Base-by-base conservation (phyloP, 2,113 vertebrate genomes). In the Misgurnus anguillicaudatus region DNA sequence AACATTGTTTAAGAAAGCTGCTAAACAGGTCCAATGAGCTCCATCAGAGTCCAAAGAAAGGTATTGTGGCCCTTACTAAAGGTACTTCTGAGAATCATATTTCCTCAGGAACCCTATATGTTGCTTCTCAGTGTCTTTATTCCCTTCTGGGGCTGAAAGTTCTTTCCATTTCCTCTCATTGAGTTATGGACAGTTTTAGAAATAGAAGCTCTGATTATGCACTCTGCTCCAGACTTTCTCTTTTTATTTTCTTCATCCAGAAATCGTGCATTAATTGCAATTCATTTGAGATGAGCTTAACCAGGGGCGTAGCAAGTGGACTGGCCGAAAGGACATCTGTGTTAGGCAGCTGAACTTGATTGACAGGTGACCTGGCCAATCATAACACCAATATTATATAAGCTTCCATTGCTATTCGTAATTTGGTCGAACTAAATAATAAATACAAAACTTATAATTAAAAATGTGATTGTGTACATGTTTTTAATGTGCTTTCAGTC, bases 121-220 rank as follows among this genome's bases (percentile, higher is more conserved):
- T 2, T 9, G 14, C 51, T 48, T 69, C 47, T 53, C 51, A 53
- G 10, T 39, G 31, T 1, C 4, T 0, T 11, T 71, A 71, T 71
- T 55, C 48, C 48, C 68, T 71, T 5, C 0, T 36, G 17, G 48
- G 68, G 24, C 17, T 10, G 16, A 38, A 39, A 3, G 4, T 53
- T 57, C 87, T 90, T 90, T 89, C 88, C 87, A 64, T 83, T 90
- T 90, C 89, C 89, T 90, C 87, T 71, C 68, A 39, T 9, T 55
- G 68, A 88, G 85, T 86, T 83, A 82, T 90, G 31, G 48, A 31
- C 14, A 0, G 5, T 55, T 70, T 70, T 9, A 55, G 48, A 55
- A 16, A 17, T 6, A 9, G 68, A 71, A 39, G 51, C 84, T 84
- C 21, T 69, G 68, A 71, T 55, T 71, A 55, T 39, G 51, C 36